These are phyloP conservation scores for Dimorphilus gyrociliatus DNA, from an alignment of 2,888 invertebrate genomes.

Conservation along the genomic window DNA sequence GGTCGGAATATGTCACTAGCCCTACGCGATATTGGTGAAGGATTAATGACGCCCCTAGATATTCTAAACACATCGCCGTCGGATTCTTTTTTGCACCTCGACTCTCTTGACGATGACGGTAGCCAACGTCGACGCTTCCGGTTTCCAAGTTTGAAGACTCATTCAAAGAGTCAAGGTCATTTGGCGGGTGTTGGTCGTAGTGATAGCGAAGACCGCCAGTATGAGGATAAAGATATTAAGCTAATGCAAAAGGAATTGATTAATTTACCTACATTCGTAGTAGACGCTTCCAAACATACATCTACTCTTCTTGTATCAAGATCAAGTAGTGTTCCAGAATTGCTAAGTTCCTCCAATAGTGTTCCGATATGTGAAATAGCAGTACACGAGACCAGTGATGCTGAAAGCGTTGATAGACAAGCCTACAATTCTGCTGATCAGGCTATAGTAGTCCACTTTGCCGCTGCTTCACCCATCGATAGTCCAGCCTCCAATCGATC, in stretches of 20 bases:
- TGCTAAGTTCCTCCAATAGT: no score
- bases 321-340: conserved; percentile 33
- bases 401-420: conserved; percentile 1
- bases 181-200: conserved; percentile 6
- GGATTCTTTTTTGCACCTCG: conserved; percentile 11
- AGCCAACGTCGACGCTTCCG: conserved; percentile 16
- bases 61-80: not conserved
- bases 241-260: conserved; percentile 45
- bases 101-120: conserved; percentile 1
- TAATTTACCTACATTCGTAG: conserved; percentile 41
- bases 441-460: conserved; percentile 30
- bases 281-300: conserved; percentile 25
- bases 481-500: conserved; percentile 7
- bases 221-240: conserved; percentile 38
- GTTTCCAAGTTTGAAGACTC: conserved; percentile 33
- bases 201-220: not conserved
- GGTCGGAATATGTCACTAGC: conserved; percentile 22
- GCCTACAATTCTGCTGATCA: no score
- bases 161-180: conserved; percentile 29
- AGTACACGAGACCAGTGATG: conserved; percentile 1
- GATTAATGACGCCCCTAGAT: conserved; percentile 29
- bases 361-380: no score
- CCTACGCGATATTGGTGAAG: conserved; percentile 28
- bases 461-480: conserved; percentile 21
- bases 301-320: conserved; percentile 26